phyloP scores from a whole-genome alignment of 2,797 vertebrate genomes.

The Macropodus opercularis region DNA sequence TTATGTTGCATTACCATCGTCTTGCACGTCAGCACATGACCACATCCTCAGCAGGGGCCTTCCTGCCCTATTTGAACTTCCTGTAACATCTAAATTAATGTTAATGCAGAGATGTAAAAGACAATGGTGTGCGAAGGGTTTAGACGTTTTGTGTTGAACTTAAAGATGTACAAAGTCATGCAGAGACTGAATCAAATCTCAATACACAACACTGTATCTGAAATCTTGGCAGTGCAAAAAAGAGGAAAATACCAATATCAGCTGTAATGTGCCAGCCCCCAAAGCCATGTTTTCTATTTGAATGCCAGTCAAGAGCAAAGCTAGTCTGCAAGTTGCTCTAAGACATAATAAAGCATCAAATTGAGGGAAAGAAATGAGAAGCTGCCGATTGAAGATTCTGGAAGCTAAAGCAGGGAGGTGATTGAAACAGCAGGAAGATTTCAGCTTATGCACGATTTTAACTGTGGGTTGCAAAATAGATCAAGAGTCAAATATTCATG shows the following conservation, averaged over 20 bases:
- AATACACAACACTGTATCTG: background rate
- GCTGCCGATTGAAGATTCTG: slow-evolving; percentile 1
- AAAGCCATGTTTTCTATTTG: slow-evolving; percentile 20
- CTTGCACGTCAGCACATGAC: slow-evolving; percentile 26
- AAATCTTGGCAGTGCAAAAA: slow-evolving; percentile 7
- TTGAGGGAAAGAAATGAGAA: slow-evolving; percentile 11
- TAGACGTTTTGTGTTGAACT: background rate
- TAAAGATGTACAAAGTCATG: background rate
- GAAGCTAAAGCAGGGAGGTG: background rate
- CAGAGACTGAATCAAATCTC: background rate
- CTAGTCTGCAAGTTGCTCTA: slow-evolving; percentile 28
- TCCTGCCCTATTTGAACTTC: slow-evolving; percentile 60
- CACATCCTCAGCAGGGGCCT: slow-evolving; percentile 59
- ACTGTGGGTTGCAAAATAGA: no score
- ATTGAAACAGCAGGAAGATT: no score
- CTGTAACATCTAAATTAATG: slow-evolving; percentile 25
- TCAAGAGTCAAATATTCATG: no score
- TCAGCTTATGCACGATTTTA: no score
- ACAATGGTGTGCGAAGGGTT: background rate
- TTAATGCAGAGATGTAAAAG: slow-evolving; percentile 10
- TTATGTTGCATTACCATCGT: background rate
- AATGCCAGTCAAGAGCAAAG: slow-evolving; percentile 25
- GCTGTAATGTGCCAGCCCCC: background rate
- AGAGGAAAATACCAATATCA: slow-evolving; percentile 2
- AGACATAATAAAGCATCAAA: slow-evolving; percentile 27